Base-by-base conservation (phyloP, 2,797 vertebrate genomes). In the Chelon auratus region DNA sequence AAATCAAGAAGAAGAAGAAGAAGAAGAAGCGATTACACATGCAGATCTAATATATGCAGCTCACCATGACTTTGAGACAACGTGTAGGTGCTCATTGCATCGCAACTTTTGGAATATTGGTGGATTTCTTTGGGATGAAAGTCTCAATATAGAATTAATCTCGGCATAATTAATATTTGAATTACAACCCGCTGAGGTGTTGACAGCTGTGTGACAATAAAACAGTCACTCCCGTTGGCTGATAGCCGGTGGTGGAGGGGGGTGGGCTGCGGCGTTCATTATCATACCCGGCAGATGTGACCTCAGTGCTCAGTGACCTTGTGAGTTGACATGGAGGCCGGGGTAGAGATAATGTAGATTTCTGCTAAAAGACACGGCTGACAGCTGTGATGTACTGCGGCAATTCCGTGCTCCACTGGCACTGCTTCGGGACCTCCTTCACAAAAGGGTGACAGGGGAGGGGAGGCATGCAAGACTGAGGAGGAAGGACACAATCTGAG, bases 331-430 rank as follows among this genome's bases (percentile, higher is more conserved):
- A 72, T 12, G 24, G 57, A 77, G 68, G 60, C 59, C 62, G 36
- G 50, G 61, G 61, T 17, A 30, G 62, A 58, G 75, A 83, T 84
- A 72, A 88, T 85, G 82, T 79, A 66, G 83, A 86, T 85, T 84
- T 68, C 80, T 88, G 89, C 85, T 77, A 77, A 84, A 82, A 83
- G 76, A 86, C 74, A 47, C 45, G 3, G 67, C 76, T 82, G 84
- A 85, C 91, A 90, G 88, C 78, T 87, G 81, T 87, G 90, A 84
- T 89, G 81, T 87, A 86, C 87, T 60, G 62, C 83, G 12, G 80
- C 81, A 83, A 83, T 89, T 91, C 86, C 75, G 81, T 85, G 89
- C 87, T 90, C 74, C 40, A 58, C 72, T 86, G 83, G 84, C 82
- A 77, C 68, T 30, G 71, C 73, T 53, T 80, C 43, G 80, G 64